These are phyloP conservation scores for Perizoma affinitatum DNA, from an alignment of 2,888 invertebrate genomes.

Conservation along the genomic window DNA sequence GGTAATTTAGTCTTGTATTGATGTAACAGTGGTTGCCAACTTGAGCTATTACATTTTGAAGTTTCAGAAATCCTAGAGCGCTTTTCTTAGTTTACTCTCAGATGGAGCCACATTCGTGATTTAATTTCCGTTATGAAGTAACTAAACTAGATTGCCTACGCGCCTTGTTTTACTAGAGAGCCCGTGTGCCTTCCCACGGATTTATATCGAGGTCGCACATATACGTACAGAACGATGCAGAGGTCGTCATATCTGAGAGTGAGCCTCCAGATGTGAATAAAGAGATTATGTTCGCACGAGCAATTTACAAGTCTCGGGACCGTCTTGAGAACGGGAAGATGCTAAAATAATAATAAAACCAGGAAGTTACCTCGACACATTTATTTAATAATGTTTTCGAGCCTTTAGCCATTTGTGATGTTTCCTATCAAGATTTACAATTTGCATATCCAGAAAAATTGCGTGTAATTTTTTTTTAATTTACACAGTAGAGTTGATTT, in stretches of 20 bases:
- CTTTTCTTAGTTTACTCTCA: too few relatives aligned
- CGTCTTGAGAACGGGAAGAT: conserved; percentile 11
- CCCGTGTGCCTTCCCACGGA: conserved; percentile 66
- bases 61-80: too few relatives aligned
- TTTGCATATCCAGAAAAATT: neutral
- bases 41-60: too few relatives aligned
- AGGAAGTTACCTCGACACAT: conserved; percentile 19
- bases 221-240: conserved; percentile 15
- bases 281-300: conserved; percentile 28
- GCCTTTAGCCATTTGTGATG: neutral
- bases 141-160: conserved; percentile 2
- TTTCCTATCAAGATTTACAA: neutral
- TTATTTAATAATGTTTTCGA: conserved; percentile 27
- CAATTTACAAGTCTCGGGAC: conserved; percentile 18
- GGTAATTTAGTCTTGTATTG: too few relatives aligned
- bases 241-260: conserved; percentile 33
- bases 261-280: conserved; percentile 26
- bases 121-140: neutral
- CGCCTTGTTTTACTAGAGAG: conserved; percentile 24
- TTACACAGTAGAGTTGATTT: conserved; percentile 44
- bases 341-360: conserved; percentile 17
- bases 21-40: too few relatives aligned
- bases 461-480: conserved; percentile 15
- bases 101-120: too few relatives aligned
- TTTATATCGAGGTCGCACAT: conserved; percentile 60